phyloP scores from a whole-genome alignment of 2,797 vertebrate species.

The Alfaro cultratus region DNA sequence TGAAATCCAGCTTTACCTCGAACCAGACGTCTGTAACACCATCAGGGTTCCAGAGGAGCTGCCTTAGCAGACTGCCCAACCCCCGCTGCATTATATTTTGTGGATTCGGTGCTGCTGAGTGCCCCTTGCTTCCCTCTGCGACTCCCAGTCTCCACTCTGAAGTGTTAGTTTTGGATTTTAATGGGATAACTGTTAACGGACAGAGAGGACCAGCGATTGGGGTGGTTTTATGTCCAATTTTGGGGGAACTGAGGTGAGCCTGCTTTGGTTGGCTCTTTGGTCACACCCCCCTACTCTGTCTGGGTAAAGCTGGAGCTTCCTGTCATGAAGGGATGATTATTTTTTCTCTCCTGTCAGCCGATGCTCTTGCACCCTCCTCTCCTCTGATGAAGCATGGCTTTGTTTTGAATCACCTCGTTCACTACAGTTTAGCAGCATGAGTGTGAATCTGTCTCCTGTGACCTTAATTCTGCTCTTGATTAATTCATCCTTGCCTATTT shows the following conservation, averaged over 20 bases:
- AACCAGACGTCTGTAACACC: conserved; percentile 34
- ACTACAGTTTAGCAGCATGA: conserved; percentile 15
- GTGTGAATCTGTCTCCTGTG: conserved; percentile 23
- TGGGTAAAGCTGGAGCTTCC: conserved; percentile 51
- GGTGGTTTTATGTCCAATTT: conserved; percentile 39
- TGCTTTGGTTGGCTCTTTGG: conserved; percentile 43
- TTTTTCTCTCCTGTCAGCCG: conserved; percentile 41
- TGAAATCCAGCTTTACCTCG: conserved; percentile 25
- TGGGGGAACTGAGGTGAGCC: conserved; percentile 44
- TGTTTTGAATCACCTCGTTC: conserved; percentile 30
- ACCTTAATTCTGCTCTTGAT: conserved; percentile 32
- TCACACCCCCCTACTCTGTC: conserved; percentile 34
- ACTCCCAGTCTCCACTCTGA: conserved; percentile 55
- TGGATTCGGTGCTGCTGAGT: conserved; percentile 37
- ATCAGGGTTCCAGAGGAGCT: background rate
- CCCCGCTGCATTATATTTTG: conserved; percentile 17
- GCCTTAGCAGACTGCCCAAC: conserved; percentile 11
- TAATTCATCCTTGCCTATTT: conserved; percentile 31
- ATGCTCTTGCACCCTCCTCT: conserved; percentile 18
- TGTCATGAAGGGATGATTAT: conserved; percentile 41
- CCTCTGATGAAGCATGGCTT: conserved; percentile 36
- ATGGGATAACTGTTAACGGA: conserved; percentile 57
- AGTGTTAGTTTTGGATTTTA: conserved; percentile 77
- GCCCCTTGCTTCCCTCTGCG: conserved; percentile 39
- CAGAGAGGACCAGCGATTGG: conserved; percentile 61